Base-by-base conservation (phyloP, 2,888 invertebrate species). In the Pterostichus madidus region DNA sequence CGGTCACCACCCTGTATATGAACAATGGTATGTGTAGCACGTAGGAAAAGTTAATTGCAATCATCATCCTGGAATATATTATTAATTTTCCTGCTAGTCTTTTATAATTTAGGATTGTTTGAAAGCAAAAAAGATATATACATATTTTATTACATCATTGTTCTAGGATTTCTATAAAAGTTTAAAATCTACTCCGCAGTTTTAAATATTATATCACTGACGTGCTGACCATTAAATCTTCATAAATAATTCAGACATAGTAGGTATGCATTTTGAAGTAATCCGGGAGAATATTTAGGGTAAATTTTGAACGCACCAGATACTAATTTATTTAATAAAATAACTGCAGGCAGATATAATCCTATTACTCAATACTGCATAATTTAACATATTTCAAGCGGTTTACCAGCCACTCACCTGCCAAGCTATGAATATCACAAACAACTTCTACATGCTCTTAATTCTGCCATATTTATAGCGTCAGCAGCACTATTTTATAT, bases 331-430 rank as follows among this genome's bases (percentile, higher is more conserved):
- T 49, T 49, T 49, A 49, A 49, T 49, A 49, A 49, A 64, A 64
- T 64, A 64, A 64, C 64, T 64, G 32, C 35, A 64, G n/a, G 64
- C 64, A 35, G n/a, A 35, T 35, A 39, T 35, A 64, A 64, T 39
- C 64, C 64, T 64, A 64, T 64, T 64, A 39, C 35, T 35, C n/a
- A 64, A 64, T 64, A 64, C 64, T 64, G 64, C 64, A 64, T 64
- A 64, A 64, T 64, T 64, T 13, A 64, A n/a, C 13, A 64, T n/a
- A 64, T 35, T 35, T 64, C 64, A 64, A 64, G 64, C 35, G 64
- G 64, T 64, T 64, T 64, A 64, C 64, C 64, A 24, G 3, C 24
- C 35, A 64, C 64, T 64, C 35, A 64, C 35, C 11, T 32, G 13
- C 13, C 32, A 13, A 8, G 6, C 35, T 59, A 64, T 35, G 35